These are phyloP conservation scores for Lycorma delicatula DNA, from an alignment of 1,140 invertebrate species.

Conservation along the genomic window DNA sequence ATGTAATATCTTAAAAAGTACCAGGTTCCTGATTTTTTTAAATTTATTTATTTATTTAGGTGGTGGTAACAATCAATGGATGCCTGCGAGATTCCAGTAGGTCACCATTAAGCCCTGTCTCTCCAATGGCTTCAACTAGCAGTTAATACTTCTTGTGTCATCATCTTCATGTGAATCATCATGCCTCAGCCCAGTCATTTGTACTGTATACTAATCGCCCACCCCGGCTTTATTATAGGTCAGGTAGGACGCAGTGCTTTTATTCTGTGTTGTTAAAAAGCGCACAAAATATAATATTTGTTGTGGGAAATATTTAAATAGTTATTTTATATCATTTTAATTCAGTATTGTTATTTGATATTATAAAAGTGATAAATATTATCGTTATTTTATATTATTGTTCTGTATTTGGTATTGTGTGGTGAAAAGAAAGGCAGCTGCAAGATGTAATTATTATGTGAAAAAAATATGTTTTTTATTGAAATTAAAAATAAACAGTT, in stretches of 20 bases:
- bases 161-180: constrained; percentile 1
- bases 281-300: constrained; percentile 4
- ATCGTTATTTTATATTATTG: background rate
- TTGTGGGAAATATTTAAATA: background rate
- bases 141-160: constrained; percentile 50
- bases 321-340: background rate
- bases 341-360: background rate
- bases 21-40: too few species aligned
- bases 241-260: constrained; percentile 5
- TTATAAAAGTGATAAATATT: background rate
- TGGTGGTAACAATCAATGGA: constrained; percentile 85
- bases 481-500: background rate
- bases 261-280: background rate
- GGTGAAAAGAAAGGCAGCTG: background rate
- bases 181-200: constrained; percentile 4
- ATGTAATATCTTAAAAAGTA: too few species aligned
- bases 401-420: background rate
- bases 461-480: background rate
- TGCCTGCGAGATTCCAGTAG: constrained; percentile 72
- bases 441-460: background rate
- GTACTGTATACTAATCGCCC: constrained; percentile 10
- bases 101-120: constrained; percentile 72
- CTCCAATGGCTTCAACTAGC: constrained; percentile 77
- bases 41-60: constrained; percentile 15
- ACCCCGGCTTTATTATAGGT: constrained; percentile 14